These are phyloP conservation scores for Phycodurus eques DNA, from an alignment of 2,113 vertebrate genomes.

Conservation along the genomic window DNA sequence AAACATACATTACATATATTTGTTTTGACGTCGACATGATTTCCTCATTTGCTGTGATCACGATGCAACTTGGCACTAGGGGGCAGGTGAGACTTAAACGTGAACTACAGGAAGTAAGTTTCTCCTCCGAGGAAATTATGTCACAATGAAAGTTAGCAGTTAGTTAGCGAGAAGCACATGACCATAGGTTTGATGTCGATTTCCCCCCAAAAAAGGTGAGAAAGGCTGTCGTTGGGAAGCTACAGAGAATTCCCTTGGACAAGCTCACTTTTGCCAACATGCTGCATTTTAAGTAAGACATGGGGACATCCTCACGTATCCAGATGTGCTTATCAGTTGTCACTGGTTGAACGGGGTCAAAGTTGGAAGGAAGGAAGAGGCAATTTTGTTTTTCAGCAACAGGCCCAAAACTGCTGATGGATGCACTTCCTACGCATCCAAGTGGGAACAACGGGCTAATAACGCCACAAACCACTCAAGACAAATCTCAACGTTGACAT, in stretches of 20 bases:
- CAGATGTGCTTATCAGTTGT: slow-evolving; percentile 48
- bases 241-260: slow-evolving; percentile 1
- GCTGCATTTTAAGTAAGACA: slow-evolving; percentile 23
- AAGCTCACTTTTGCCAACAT: slow-evolving; percentile 23
- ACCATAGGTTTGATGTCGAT: slow-evolving; percentile 72
- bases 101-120: neutral
- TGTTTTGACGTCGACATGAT: no score
- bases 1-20: no score
- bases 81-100: neutral
- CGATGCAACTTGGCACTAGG: neutral
- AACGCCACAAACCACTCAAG: slow-evolving; percentile 35
- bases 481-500: slow-evolving; percentile 33
- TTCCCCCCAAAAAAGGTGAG: slow-evolving; percentile 70
- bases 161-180: slow-evolving; percentile 69
- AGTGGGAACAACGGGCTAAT: slow-evolving; percentile 36
- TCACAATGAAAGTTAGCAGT: slow-evolving; percentile 69
- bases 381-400: slow-evolving; percentile 62
- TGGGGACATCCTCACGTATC: slow-evolving; percentile 48
- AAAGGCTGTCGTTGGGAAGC: slow-evolving; percentile 25
- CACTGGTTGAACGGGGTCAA: slow-evolving; percentile 46
- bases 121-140: slow-evolving; percentile 49
- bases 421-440: slow-evolving; percentile 57
- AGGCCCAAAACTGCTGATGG: slow-evolving; percentile 64
- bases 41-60: neutral
- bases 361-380: slow-evolving; percentile 68